Conservation (phyloP, 2,797 vertebrate species). For the Mormyrops boulengeri region DNA sequence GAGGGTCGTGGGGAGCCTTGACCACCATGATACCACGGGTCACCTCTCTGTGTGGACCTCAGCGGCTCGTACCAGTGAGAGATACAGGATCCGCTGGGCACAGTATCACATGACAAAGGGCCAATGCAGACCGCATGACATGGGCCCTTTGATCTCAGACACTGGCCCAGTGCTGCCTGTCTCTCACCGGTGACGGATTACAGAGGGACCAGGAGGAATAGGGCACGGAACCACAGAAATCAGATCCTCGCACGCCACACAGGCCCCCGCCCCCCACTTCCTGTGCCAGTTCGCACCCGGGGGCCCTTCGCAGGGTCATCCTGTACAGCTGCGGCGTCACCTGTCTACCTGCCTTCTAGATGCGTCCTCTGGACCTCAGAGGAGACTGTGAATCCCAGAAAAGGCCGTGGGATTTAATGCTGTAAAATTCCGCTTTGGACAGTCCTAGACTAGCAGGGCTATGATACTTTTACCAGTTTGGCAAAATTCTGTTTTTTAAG, state of each 20-base stretch:
- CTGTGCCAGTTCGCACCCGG: background rate
- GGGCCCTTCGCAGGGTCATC: background rate
- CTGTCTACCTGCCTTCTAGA: background rate
- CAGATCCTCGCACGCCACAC: conserved; percentile 40
- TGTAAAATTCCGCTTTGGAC: background rate
- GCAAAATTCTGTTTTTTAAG: background rate
- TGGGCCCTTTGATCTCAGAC: conserved; percentile 8
- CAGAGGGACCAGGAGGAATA: conserved; percentile 49
- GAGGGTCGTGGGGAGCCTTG: background rate
- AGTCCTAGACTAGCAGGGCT: background rate
- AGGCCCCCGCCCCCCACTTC: background rate
- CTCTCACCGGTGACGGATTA: conserved; percentile 51
- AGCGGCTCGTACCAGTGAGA: conserved; percentile 51
- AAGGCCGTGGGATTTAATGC: background rate
- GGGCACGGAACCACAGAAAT: conserved; percentile 49
- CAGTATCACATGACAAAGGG: conserved; percentile 49
- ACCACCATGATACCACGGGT: background rate
- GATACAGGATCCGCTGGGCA: conserved; percentile 57
- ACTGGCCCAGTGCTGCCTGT: conserved; percentile 33
- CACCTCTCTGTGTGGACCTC: conserved; percentile 35
- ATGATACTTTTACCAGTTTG: background rate
- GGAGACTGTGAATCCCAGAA: background rate
- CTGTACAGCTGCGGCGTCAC: background rate
- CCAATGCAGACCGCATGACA: background rate
- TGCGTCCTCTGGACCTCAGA: background rate